These are phyloP conservation scores for Trachemys scripta DNA, from an alignment of 2,113 vertebrate species.

Conservation along the genomic window DNA sequence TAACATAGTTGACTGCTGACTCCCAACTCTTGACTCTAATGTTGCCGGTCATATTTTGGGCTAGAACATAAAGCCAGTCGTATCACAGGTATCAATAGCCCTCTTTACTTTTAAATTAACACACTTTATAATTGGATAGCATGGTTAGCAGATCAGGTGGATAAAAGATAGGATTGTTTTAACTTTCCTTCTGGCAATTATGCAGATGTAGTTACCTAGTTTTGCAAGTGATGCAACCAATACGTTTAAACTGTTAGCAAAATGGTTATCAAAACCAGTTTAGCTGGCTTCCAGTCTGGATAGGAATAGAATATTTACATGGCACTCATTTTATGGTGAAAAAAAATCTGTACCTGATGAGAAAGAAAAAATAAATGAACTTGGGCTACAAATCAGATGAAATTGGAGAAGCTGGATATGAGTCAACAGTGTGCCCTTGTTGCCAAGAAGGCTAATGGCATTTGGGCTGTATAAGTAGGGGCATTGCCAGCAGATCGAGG, in stretches of 20 bases:
- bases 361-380: not conserved
- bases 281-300: accelerated
- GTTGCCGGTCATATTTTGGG: not conserved
- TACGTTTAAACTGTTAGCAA: not conserved
- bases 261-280: not conserved
- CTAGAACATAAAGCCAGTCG: not conserved
- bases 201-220: not conserved
- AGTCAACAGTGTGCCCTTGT: too few relatives aligned
- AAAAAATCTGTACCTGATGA: not conserved
- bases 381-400: not conserved
- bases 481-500: too few relatives aligned
- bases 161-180: not conserved
- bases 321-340: not conserved
- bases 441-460: too few relatives aligned
- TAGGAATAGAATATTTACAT: not conserved
- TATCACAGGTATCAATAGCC: not conserved
- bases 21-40: not conserved
- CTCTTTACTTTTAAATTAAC: not conserved
- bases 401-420: not conserved
- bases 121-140: not conserved
- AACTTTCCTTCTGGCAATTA: not conserved
- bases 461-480: too few relatives aligned
- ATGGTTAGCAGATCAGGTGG: not conserved
- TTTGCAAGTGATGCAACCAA: not conserved
- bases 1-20: not conserved